Evolutionary conservation across 2,113 vertebrate species (phyloP), one percentile per base, ranked within the genome.

Genomic region (Hirundichthys speculiger): DNA sequence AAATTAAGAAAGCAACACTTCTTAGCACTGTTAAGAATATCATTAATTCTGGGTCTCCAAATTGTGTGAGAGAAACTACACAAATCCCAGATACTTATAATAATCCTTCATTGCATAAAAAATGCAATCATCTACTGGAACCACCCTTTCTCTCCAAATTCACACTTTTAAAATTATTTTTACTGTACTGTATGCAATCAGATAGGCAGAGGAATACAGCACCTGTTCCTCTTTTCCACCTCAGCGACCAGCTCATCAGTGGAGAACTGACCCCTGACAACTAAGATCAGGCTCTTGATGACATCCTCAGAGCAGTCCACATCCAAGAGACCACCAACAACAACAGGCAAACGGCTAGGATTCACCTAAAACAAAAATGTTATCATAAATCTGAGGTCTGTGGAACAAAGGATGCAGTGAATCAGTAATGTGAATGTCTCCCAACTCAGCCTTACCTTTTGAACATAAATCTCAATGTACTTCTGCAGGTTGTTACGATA

Each of bases 401-500:
- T 18, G 21, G 43, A 6, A 2, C n/a, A 7, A 47, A 18, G 0
- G 0, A 13, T 27, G 12, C 6, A 14, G 16, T 19, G 19, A 45
- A 11, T 34, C 5, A 7, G 25, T n/a, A 3, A 13, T 39, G 1
- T 30, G 4, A 24, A 51, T 7, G 2, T 20, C 5, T 18, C 13
- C 10, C 9, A 15, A 18, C 0, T 1, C 27, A 34, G 11, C 40
- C 91, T 88, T 89, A 99, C 97, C 94, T 99, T 99, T 86, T 99
- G 97, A 22, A 99, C 97, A 58, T 99, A 99, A 84, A 99, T 99
- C 91, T 99, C 97, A 64, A 99, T 99, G 72, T 99, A 99, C 59
- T 99, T 99, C 87, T 99, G 96, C 77, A 99, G 95, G 88, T 95
- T 99, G 91, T 99, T 99, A 90, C 97, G 95, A 82, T 99, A 99